phyloP scores from a whole-genome alignment of 2,113 vertebrate species.

The Sporophila hypoxantha region DNA sequence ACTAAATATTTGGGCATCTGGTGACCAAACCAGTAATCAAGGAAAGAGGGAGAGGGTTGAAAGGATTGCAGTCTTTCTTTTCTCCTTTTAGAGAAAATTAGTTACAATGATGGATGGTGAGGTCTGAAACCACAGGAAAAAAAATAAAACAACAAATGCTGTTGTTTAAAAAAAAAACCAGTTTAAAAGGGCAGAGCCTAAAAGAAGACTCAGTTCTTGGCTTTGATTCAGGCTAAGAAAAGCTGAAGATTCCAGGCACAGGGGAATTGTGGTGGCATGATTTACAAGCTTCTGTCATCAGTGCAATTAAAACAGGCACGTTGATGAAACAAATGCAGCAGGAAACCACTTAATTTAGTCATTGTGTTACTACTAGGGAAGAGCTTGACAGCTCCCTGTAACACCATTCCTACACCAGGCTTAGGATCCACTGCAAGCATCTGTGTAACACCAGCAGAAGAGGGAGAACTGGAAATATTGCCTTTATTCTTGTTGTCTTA shows the following conservation, averaged over 20 bases:
- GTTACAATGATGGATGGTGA: not conserved
- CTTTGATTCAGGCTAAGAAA: not conserved
- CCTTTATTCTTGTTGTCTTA: not conserved
- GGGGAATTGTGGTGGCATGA: not conserved
- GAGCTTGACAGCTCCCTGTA: not conserved
- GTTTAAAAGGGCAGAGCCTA: not conserved
- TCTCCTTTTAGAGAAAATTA: not conserved
- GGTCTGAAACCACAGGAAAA: not conserved
- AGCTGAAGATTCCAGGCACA: not conserved
- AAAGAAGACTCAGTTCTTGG: not conserved
- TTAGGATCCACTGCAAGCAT: not conserved
- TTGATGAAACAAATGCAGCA: not conserved
- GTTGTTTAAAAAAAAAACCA: not conserved
- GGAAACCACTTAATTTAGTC: not conserved
- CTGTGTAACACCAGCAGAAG: not conserved
- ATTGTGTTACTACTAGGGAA: not conserved
- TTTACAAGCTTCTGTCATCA: not conserved
- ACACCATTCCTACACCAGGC: not conserved
- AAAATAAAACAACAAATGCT: not conserved
- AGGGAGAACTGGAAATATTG: not conserved
- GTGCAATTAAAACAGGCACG: not conserved
- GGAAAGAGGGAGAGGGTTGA: not conserved
- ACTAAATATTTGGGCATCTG: not conserved
- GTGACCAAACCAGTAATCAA: not conserved
- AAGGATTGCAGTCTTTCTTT: not conserved